Conservation (phyloP, 2,113 vertebrate species). For the Narcine bancroftii region DNA sequence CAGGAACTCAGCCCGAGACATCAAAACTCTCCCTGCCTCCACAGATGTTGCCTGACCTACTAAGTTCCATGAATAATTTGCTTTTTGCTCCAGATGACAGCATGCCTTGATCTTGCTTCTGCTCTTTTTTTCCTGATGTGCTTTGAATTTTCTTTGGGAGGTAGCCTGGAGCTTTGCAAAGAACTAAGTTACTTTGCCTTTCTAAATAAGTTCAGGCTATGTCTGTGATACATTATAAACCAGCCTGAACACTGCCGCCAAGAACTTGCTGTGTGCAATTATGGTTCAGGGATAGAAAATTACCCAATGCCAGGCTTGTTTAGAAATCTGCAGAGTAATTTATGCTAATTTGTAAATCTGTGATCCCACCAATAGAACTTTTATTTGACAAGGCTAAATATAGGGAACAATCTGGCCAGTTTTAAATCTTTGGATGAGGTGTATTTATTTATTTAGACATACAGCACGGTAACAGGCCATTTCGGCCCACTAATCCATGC, state of each 20-base stretch:
- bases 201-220: background rate
- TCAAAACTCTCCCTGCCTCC: no score
- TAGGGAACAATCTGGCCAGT: background rate
- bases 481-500: no score
- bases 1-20: no score
- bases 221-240: background rate
- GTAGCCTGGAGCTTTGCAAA: background rate
- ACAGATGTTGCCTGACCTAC: no score
- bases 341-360: background rate
- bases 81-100: no score
- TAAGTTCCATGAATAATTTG: no score
- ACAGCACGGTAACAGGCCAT: no score
- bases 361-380: background rate
- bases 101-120: no score
- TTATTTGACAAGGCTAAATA: background rate
- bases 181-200: background rate
- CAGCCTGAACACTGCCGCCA: no score
- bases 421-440: background rate
- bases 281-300: background rate
- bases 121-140: background rate
- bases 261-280: background rate
- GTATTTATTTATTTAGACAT: no score
- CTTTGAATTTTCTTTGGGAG: background rate
- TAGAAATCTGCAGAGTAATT: background rate
- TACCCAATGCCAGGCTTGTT: background rate